Base-by-base conservation (phyloP, 2,797 vertebrate genomes). In the Lepilemur ruficaudatus region DNA sequence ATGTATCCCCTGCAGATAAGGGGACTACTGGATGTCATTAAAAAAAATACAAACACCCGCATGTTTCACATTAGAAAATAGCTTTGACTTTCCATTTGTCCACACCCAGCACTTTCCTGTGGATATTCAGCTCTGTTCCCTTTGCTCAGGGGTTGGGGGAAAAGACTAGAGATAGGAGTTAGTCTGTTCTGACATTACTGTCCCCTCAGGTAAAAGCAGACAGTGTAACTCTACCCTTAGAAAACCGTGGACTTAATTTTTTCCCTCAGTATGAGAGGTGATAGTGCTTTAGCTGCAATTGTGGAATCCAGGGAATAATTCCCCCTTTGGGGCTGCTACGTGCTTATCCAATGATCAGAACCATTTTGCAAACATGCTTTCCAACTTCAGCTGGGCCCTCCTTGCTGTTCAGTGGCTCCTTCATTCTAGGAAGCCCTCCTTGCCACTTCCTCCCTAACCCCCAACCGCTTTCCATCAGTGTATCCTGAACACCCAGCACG, bases 241-340 rank as follows among this genome's bases (percentile, higher is more conserved):
- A 75, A 94, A 96, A 61, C 38, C 28, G 43, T 48, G 35, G n/a
- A 50, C 79, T 79, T 65, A 72, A 73, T 78, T 92, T 94, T 79
- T 95, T 38, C 52, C 43, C 3, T 94, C 89, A 70, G 0, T 0
- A 0, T 59, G 76, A 65, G 69, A 92, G 32, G 11, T 69, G 23
- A 61, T 85, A 18, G 76, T 85, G 5, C 43, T 73, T 72, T 73
- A 32, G 38, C 8, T 59, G 73, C 46, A 81, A 0, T 41, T 82
- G 2, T 55, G 46, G 32, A 28, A 65, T 32, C 63, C 13, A 17
- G 83, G 30, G 55, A 61, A 48, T 90, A 57, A 72, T 78, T 85
- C 67, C 43, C 20, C 13, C 9, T 75, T 92, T 76, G n/a, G 38
- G 50, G 48, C 41, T 5, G 11, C 61, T 69, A 6, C 73, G 7